Percentiles rank a stretch among this genome's conserved stretches.
phyloP scores from a whole-genome alignment of 2,113 vertebrate genomes.

The Otus sunia region DNA sequence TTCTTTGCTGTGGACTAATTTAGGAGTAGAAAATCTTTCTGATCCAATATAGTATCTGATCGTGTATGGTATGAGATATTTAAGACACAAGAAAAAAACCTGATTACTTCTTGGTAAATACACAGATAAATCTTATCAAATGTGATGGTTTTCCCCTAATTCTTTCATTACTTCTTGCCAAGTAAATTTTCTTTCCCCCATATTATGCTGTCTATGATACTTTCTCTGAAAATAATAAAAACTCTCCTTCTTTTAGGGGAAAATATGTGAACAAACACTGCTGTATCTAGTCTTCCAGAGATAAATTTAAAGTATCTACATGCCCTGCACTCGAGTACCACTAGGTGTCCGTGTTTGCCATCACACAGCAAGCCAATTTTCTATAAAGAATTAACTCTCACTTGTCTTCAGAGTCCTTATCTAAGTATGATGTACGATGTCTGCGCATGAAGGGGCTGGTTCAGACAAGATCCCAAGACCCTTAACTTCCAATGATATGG shows the following conservation, averaged over 20 bases:
- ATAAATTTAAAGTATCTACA: neutral
- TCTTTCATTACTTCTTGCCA: neutral
- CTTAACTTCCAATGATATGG: neutral
- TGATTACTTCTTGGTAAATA: neutral
- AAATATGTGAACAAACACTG: neutral
- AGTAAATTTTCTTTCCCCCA: neutral
- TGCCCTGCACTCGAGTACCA: neutral
- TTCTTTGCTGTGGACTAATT: slow-evolving; percentile 36
- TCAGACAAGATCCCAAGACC: neutral
- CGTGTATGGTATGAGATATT: neutral
- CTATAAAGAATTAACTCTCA: neutral
- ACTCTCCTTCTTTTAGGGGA: neutral
- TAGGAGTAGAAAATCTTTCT: neutral
- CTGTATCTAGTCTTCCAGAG: neutral
- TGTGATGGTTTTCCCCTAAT: neutral
- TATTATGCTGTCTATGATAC: neutral
- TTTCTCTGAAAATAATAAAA: neutral
- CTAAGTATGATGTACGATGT: neutral
- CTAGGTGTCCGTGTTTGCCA: slow-evolving; percentile 68
- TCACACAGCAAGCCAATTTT: neutral
- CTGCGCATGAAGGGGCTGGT: neutral
- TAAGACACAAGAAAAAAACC: neutral
- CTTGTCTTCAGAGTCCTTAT: neutral
- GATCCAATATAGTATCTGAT: neutral
- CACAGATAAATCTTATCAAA: neutral